These are phyloP conservation scores for Andricus curvator DNA, from an alignment of 2,888 invertebrate species.

Conservation along the genomic window DNA sequence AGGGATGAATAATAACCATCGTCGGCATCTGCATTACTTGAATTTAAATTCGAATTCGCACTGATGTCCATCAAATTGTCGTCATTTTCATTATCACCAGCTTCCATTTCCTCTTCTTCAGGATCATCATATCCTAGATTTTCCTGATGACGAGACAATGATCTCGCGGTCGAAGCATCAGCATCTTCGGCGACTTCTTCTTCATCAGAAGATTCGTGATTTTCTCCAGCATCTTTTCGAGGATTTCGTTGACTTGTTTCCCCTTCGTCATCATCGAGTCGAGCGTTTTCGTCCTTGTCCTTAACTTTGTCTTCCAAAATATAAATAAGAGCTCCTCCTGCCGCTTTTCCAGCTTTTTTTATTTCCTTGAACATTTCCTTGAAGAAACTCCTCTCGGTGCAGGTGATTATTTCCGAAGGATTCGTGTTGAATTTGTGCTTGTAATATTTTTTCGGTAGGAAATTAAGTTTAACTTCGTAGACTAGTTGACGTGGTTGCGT, in stretches of 20 bases:
- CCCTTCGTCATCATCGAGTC: constrained; percentile 77
- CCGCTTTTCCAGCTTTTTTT: constrained; percentile 81
- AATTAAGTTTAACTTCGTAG: constrained; percentile 86
- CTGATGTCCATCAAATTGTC: constrained; percentile 78
- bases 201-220: constrained; percentile 83
- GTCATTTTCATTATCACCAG: constrained; percentile 68
- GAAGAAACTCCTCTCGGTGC: constrained; percentile 87
- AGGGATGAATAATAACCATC: constrained; percentile 71
- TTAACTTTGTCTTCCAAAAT: constrained; percentile 77
- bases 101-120: constrained; percentile 78
- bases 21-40: constrained; percentile 65
- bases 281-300: constrained; percentile 67
- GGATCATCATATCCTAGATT: constrained; percentile 80
- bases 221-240: constrained; percentile 67
- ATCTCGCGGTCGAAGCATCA: constrained; percentile 76
- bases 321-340: constrained; percentile 73
- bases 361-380: constrained; percentile 83
- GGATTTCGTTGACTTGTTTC: constrained; percentile 54
- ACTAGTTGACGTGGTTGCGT: constrained; percentile 80
- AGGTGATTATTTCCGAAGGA: constrained; percentile 85
- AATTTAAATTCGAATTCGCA: constrained; percentile 76
- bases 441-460: constrained; percentile 87
- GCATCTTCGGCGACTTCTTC: constrained; percentile 82
- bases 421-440: constrained; percentile 86
- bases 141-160: constrained; percentile 77